Base-by-base conservation (phyloP, 2,797 vertebrate genomes). In the Ambastaia sidthimunki region DNA sequence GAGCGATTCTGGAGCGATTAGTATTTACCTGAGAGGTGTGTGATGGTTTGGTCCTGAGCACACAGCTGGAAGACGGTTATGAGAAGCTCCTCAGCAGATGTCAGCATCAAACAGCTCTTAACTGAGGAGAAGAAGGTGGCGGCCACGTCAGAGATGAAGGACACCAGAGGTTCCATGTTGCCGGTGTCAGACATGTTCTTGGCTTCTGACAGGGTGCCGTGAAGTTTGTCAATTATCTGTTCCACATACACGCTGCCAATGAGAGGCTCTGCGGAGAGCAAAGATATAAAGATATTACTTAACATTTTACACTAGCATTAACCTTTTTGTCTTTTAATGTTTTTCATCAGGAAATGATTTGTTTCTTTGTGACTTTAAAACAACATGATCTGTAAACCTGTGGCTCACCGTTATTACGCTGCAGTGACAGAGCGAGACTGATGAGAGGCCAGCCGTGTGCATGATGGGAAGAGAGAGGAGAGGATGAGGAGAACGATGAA, bases 21-120 rank as follows among this genome's bases (percentile, higher is more conserved):
- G 66, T 9, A 69, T 80, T 80, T 92, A 99, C 98, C 97, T 87
- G 97, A 95, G 74, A 99, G 91, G 50, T 85, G 91, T 2, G 90
- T 95, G 86, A 88, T 84, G 41, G 93, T 93, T 87, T 94, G 95
- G 85, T 93, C 95, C 89, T 97, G 95, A 77, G 96, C 96, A 19
- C 94, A 97, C 71, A 99, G 92, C 31, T 98, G 95, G 91, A 99
- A 99, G 75, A 97, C 91, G 0, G 96, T 97, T 84, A 98, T 90
- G 71, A 99, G 87, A 52, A 99, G 93, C 23, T 98, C 97, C 88
- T 98, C 96, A 3, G 98, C 95, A 1, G 98, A 96, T 2, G 94
- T 90, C 62, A 96, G 93, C 18, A 96, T 90, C 50, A 96, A 92
- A 82, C 95, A 96, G 84, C 94, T 94, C 87, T 94, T 94, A 0